A percentile compares a stretch with the other conserved stretches of the same genome.
These are phyloP conservation scores for Petrosia ficiformis DNA, from an alignment of 37 sponge, comb jelly and placozoan genomes.

Conservation along the genomic window DNA sequence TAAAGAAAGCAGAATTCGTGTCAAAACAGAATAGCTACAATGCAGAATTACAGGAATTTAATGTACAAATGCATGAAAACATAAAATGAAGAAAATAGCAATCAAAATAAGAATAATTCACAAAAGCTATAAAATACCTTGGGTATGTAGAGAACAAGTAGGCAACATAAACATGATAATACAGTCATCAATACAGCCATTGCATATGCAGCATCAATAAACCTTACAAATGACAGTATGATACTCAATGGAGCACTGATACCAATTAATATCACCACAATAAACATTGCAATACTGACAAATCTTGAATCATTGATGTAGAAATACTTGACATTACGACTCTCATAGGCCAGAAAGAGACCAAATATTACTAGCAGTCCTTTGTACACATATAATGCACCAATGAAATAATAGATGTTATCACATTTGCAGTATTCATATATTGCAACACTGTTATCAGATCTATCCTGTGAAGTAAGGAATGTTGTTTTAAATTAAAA, in stretches of 20 bases:
- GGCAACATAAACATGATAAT: constrained; percentile 27
- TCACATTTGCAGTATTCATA: constrained; percentile 40
- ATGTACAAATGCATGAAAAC: background rate
- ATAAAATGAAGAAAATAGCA: background rate
- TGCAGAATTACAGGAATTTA: background rate
- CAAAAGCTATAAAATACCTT: constrained; percentile 49
- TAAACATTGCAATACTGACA: constrained; percentile 64
- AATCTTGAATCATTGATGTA: constrained; percentile 72
- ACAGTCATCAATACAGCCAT: constrained; percentile 49
- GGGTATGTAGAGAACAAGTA: constrained; percentile 51
- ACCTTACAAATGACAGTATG: constrained; percentile 33
- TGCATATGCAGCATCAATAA: constrained; percentile 45
- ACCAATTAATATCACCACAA: constrained; percentile 59
- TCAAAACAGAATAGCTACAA: background rate
- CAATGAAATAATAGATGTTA: constrained; percentile 50
- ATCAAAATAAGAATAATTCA: too few species aligned
- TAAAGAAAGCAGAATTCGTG: background rate
- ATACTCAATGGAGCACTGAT: constrained; percentile 59
- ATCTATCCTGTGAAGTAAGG: constrained; percentile 7
- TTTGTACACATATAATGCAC: constrained; percentile 72
- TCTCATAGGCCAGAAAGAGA: constrained; percentile 82
- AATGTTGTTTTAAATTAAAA: too few species aligned
- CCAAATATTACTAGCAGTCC: constrained; percentile 71
- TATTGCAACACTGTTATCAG: background rate
- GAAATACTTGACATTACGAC: constrained; percentile 73